These are phyloP conservation scores for Thalassophryne amazonica DNA, from an alignment of 2,797 vertebrate genomes.

Conservation along the genomic window DNA sequence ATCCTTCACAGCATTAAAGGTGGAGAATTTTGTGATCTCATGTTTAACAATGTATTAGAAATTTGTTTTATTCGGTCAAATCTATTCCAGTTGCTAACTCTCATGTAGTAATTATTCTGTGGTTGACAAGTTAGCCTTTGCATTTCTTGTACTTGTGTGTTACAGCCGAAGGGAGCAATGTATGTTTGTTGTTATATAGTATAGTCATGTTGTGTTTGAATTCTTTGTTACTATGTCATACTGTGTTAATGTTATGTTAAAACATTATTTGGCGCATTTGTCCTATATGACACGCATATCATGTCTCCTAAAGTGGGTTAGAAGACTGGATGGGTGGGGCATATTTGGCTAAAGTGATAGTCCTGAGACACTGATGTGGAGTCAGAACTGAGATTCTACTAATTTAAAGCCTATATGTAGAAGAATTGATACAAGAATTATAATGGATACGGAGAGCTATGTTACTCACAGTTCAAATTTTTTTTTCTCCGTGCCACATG, in stretches of 20 bases:
- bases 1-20: too few species aligned
- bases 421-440: neutral
- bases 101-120: neutral
- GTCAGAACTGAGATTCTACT: conserved; percentile 27
- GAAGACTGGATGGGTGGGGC: conserved; percentile 22
- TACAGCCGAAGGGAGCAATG: conserved; percentile 7
- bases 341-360: conserved; percentile 29
- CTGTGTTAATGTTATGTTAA: neutral
- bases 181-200: conserved; percentile 26
- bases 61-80: too few species aligned
- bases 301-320: conserved; percentile 1
- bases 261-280: conserved; percentile 2
- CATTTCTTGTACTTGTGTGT: conserved; percentile 6
- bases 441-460: too few species aligned
- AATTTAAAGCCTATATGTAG: neutral
- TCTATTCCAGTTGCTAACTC: neutral
- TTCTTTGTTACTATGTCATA: conserved; percentile 9
- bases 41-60: too few species aligned
- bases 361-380: conserved; percentile 47
- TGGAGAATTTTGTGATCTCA: too few species aligned
- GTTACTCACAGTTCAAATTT: too few species aligned
- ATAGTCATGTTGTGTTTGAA: conserved; percentile 21
- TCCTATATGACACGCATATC: conserved; percentile 1
- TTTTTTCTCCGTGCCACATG: too few species aligned
- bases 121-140: neutral